Base-by-base conservation (phyloP, 2,113 vertebrate genomes). In the Azemiops feae region DNA sequence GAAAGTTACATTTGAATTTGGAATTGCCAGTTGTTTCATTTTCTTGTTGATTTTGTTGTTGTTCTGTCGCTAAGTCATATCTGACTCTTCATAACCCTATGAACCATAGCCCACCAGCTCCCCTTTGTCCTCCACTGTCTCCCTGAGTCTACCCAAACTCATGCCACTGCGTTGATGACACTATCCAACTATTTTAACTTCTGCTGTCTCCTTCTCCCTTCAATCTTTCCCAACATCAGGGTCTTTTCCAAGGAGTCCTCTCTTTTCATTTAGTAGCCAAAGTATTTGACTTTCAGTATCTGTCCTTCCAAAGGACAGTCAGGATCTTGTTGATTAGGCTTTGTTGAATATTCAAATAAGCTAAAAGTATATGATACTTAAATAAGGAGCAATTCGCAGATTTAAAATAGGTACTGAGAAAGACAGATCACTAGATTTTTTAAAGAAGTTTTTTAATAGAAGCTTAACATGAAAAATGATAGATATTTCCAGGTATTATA, bases 401-500 rank as follows among this genome's bases (percentile, higher is more conserved):
- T 54, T 92, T 69, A 87, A 93, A 7, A 57, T 81, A 2, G 90
- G 90, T 90, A 91, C 52, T 50, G 0, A 10, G 39, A 93, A 58
- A 34, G 57, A 2, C 27, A 60, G 88, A 94, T 74, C 89, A 85
- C 69, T 69, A 57, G 39, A 27, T 34, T 16, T 69, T 69, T 34
- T 34, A n/a, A 91, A 43, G 90, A 43, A 5, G 23, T 95, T 93
- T 95, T 94, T 95, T 88, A 93, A 91, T 94, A 45, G 92, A 92
- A 91, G 94, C 50, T 87, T 92, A 93, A 92, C 93, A 90, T 90
- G 91, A 92, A 74, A 92, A 94, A 94, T 91, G 92, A 91, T 93
- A 89, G 86, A 39, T 95, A 96, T 94, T 96, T 97, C 93, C 94
- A 87, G 94, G 94, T 92, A 94, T 94, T 91, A 4, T 92, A 94